phyloP scores from a whole-genome alignment of 1,140 invertebrate genomes.

The Aphelinus atriplicis region DNA sequence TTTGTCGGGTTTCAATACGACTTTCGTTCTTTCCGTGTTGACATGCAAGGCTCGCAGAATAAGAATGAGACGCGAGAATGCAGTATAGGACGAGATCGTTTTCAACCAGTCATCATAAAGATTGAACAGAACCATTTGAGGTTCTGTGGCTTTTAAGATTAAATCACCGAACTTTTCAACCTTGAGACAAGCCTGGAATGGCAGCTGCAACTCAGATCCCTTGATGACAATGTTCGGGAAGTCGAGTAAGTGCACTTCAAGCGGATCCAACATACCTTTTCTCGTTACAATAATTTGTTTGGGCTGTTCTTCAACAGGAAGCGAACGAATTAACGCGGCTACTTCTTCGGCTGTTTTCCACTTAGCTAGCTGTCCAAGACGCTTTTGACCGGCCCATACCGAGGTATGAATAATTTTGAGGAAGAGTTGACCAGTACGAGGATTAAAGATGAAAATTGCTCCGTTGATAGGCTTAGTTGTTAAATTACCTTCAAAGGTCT shows the following conservation, averaged over 20 bases:
- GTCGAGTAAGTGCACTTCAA: constrained; percentile 98
- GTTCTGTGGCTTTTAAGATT: constrained; percentile 98
- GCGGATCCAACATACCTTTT: constrained; percentile 99
- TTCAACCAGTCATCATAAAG: constrained; percentile 99
- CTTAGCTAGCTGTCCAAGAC: constrained; percentile 94
- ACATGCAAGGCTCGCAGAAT: constrained; percentile 97
- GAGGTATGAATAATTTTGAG: constrained; percentile 99
- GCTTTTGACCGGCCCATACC: constrained; percentile 98
- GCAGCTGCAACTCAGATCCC: constrained; percentile 97
- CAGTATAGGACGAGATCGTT: constrained; percentile 94
- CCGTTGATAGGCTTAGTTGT: constrained; percentile 99
- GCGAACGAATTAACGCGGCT: constrained; percentile 96
- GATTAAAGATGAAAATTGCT: constrained; percentile 99
- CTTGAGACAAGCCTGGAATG: constrained; percentile 99
- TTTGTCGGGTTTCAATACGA: constrained; percentile 98
- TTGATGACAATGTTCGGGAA: constrained; percentile 99
- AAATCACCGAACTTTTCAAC: constrained; percentile 99
- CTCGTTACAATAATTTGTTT: constrained; percentile 99
- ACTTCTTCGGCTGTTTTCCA: constrained; percentile 99
- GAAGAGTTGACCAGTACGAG: constrained; percentile 98
- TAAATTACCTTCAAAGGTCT: constrained; percentile 99
- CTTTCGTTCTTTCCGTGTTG: constrained; percentile 98
- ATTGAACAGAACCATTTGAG: constrained; percentile 99
- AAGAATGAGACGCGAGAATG: constrained; percentile 96
- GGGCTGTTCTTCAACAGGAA: constrained; percentile 99